These are phyloP conservation scores for Stegana nigrithorax DNA, from an alignment of 2,888 invertebrate species.

Conservation along the genomic window DNA sequence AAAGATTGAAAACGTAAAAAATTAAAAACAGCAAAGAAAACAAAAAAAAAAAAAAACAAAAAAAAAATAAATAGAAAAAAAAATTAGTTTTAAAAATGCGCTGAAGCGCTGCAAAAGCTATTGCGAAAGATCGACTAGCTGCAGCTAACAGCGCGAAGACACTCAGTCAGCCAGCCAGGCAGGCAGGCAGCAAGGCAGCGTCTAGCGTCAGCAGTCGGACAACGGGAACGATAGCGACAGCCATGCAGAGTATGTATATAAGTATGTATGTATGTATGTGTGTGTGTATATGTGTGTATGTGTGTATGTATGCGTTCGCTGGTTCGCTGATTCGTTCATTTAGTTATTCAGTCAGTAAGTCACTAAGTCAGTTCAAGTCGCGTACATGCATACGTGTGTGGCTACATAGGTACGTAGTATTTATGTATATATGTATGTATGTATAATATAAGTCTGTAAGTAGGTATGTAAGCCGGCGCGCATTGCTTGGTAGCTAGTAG, in stretches of 20 bases:
- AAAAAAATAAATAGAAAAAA: slow-evolving; percentile 1
- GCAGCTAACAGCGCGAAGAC: background rate
- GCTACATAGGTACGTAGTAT: background rate
- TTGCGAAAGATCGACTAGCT: slow-evolving; percentile 4
- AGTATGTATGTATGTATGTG: too few relatives aligned
- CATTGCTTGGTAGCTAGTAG: too few relatives aligned
- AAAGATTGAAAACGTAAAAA: background rate
- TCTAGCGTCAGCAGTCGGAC: background rate
- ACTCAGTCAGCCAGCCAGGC: background rate
- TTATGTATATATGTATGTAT: background rate
- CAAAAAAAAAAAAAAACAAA: background rate
- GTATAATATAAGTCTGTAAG: background rate
- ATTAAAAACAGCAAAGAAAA: background rate
- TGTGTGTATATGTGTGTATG: too few relatives aligned
- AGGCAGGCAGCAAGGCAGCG: background rate
- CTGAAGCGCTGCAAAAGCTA: slow-evolving; percentile 60
- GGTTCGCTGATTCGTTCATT: background rate
- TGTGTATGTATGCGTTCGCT: too few relatives aligned
- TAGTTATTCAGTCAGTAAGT: slow-evolving; percentile 6
- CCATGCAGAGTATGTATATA: too few relatives aligned
- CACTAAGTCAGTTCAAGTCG: slow-evolving; percentile 9
- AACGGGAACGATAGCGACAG: too few relatives aligned
- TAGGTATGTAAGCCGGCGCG: too few relatives aligned
- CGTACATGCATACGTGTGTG: background rate
- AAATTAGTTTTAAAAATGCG: slow-evolving; percentile 25